Percentiles rank a stretch among this genome's conserved stretches.
phyloP scores from a whole-genome alignment of 2,888 invertebrate species.

The Ernsta delagoae region DNA sequence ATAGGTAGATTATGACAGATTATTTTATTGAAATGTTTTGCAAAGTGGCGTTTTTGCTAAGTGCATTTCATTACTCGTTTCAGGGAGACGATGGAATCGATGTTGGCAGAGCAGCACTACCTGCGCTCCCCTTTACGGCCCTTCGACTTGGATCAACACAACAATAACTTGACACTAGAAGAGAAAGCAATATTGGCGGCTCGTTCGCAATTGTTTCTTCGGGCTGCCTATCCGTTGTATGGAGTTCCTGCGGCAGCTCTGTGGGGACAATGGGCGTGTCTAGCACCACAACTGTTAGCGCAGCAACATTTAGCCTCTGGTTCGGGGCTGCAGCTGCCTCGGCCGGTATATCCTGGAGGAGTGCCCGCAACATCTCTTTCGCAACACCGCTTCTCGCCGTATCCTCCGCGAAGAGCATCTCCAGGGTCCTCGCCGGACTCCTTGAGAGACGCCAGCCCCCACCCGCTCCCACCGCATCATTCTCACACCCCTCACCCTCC shows the following conservation, averaged over 20 bases:
- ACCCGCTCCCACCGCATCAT: slow-evolving; percentile 63
- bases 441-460: slow-evolving; percentile 80
- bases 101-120: slow-evolving; percentile 94
- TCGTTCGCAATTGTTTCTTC: slow-evolving; percentile 89
- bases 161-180: slow-evolving; percentile 89
- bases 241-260: slow-evolving; percentile 84
- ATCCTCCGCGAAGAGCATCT: slow-evolving; percentile 79
- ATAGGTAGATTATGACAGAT: slow-evolving; percentile 73
- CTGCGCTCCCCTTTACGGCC: slow-evolving; percentile 91
- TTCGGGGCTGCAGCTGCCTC: slow-evolving; percentile 76
- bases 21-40: slow-evolving; percentile 37
- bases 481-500: slow-evolving; percentile 71
- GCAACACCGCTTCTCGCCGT: slow-evolving; percentile 86
- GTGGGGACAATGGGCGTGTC: slow-evolving; percentile 90
- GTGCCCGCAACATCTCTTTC: slow-evolving; percentile 65
- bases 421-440: slow-evolving; percentile 87
- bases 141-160: slow-evolving; percentile 89
- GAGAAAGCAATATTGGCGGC: slow-evolving; percentile 92
- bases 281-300: slow-evolving; percentile 87
- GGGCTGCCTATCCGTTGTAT: slow-evolving; percentile 87
- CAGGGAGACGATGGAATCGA: slow-evolving; percentile 96
- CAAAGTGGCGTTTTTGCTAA: slow-evolving; percentile 23
- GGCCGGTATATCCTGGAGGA: slow-evolving; percentile 78
- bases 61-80: slow-evolving; percentile 47
- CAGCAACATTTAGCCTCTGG: slow-evolving; percentile 87